Evolutionary conservation across 2,888 invertebrate genomes (phyloP).

Genomic region (Ichneumon xanthorius): DNA sequence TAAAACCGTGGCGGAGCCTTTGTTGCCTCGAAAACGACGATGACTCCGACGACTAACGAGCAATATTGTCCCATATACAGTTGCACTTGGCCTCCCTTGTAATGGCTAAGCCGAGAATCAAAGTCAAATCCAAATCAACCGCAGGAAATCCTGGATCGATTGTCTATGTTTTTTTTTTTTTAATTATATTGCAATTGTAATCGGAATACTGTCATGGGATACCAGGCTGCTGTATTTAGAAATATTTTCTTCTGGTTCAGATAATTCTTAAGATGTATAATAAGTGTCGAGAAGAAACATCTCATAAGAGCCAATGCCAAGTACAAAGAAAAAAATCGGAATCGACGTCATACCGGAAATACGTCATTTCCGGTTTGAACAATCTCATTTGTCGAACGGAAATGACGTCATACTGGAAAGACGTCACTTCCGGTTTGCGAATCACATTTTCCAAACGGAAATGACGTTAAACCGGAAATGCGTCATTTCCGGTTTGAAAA

Average conservation of each 20-base stretch:
- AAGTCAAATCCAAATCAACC: constrained; percentile 9
- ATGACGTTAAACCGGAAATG: too few species aligned
- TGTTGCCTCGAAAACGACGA: constrained; percentile 40
- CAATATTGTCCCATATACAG: constrained; percentile 31
- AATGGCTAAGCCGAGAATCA: constrained; percentile 1
- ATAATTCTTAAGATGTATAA: neutral
- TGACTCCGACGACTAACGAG: constrained; percentile 32
- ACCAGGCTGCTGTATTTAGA: neutral
- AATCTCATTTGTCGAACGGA: too few species aligned
- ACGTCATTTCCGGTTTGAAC: too few species aligned
- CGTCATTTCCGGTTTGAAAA: too few species aligned
- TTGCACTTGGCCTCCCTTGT: constrained; percentile 27
- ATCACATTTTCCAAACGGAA: too few species aligned
- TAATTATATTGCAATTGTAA: neutral
- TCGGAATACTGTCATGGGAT: neutral
- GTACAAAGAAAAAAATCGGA: neutral
- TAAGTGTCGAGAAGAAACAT: neutral
- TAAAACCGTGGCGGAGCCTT: constrained; percentile 3
- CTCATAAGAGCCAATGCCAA: neutral
- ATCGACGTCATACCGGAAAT: too few species aligned
- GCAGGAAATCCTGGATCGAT: constrained; percentile 1
- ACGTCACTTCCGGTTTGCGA: too few species aligned
- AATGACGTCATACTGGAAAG: too few species aligned
- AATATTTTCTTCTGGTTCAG: neutral
- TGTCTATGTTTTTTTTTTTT: neutral